Evolutionary conservation across 2,113 vertebrate genomes (phyloP), one percentile per base, ranked within the genome.

Genomic region (Meles meles): DNA sequence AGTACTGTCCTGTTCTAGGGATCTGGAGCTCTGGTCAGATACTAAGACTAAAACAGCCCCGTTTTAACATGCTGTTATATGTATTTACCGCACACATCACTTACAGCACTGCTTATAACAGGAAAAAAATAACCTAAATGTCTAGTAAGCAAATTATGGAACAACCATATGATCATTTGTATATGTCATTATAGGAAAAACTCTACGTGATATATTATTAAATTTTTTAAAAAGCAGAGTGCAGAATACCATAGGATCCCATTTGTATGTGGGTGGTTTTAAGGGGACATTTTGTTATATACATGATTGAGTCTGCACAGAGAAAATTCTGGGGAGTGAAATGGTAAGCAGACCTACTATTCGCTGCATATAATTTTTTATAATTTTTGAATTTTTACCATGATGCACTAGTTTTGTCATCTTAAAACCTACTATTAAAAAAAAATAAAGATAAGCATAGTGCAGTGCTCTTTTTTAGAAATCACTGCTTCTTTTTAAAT

Each of bases 121-220:
- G 69, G 27, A 74, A 95, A 93, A 95, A 95, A 85, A 39, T 77
- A 88, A 47, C 42, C 83, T 83, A 72, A 88, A 47, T 57, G n/a
- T 37, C 71, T 86, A 21, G 8, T 81, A 93, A 85, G 71, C 90
- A 61, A 95, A 84, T 84, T 69, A 87, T 49, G 34, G 47, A 90
- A 37, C 37, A 90, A 81, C n/a, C 34, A 13, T 82, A 71, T n/a
- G 11, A 90, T 57, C 77, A 65, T 90, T 65, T 94, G 80, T 15
- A 49, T 57, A 85, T 65, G 44, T 84, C 39, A 59, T 90, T 95
- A 82, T 25, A 86, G 23, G 20, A 76, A 96, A 94, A 87, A 29
- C 7, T 59, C 39, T 82, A 76, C 20, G 5, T 13, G 1, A 10
- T 59, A 31, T 76, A 86, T 80, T 92, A 61, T 72, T 67, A 89